Conservation (phyloP, 1,140 invertebrate genomes). For the Holotrichia oblita region DNA sequence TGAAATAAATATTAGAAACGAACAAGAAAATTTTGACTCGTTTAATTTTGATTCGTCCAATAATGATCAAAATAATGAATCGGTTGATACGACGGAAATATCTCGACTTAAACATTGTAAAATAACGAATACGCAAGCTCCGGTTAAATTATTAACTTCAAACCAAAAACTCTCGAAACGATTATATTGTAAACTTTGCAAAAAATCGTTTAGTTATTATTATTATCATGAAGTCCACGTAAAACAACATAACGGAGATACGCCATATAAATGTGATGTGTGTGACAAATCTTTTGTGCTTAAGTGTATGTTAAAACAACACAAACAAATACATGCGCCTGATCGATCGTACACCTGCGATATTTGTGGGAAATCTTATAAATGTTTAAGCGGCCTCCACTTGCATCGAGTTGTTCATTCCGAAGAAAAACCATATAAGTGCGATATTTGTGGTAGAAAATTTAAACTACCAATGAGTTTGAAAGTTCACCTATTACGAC, state of each 20-base stretch:
- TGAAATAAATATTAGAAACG: too few relatives aligned
- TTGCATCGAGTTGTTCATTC: background rate
- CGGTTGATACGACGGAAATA: too few relatives aligned
- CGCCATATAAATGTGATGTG: background rate
- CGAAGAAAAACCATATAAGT: conserved; percentile 74
- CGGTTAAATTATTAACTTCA: background rate
- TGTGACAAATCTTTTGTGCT: background rate
- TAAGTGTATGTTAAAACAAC: background rate
- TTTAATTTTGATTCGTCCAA: too few relatives aligned
- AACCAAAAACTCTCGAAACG: background rate
- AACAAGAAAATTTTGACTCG: too few relatives aligned
- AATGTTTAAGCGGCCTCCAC: background rate
- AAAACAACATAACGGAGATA: background rate
- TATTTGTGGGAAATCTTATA: background rate
- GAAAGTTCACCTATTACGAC: conserved; percentile 69
- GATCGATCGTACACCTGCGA: background rate
- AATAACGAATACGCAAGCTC: too few relatives aligned
- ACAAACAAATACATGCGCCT: background rate
- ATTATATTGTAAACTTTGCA: background rate
- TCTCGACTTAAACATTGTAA: too few relatives aligned
- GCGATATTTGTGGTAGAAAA: conserved; percentile 69
- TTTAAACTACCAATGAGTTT: conserved; percentile 61
- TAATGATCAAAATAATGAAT: too few relatives aligned
- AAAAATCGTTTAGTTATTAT: background rate
- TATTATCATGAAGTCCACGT: background rate